Base-by-base conservation (phyloP, 2,113 vertebrate species). In the Polypterus bichir region DNA sequence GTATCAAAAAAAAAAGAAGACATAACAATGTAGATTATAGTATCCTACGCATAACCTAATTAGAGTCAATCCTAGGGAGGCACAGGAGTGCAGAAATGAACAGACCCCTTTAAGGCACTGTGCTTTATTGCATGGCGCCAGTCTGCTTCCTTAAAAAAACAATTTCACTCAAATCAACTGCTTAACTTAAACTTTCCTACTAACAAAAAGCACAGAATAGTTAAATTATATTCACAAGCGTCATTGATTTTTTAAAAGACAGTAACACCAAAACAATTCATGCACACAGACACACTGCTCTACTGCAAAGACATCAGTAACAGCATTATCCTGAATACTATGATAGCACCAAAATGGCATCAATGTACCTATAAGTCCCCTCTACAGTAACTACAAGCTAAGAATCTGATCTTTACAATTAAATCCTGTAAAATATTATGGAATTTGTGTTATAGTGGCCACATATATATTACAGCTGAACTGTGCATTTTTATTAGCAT, bases 301-400 rank as follows among this genome's bases (percentile, higher is more conserved):
- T 68, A 49, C 73, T 74, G 76, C 69, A 71, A 62, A 68, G 73
- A 74, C 54, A 66, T 5, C 51, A 3, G 66, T 58, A 67, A 77
- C 67, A 83, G 77, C 81, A 78, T 70, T 70, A 69, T 69, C 72
- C 74, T 62, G 63, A 78, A 72, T 81, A 77, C 77, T 81, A 79
- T 80, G 72, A 83, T 89, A 94, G 94, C 93, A 94, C 92, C 92
- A 86, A 71, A 79, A 74, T 70, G 73, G 72, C 74, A 73, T 72
- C 73, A 69, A 73, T 68, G 59, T 65, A 70, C 62, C 27, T 77
- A 63, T 74, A 71, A 79, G 77, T 77, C 77, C 71, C 73, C 44
- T 57, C 54, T 54, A 53, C 60, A 52, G 48, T 10, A 7, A 49
- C 54, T 62, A 54, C 62, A 55, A 10, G 57, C 45, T 44, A 58